Percentiles rank a stretch among this genome's conserved stretches.
Evolutionary conservation across 1,140 invertebrate species (phyloP).

Genomic region (Sminthurinus signatus): DNA sequence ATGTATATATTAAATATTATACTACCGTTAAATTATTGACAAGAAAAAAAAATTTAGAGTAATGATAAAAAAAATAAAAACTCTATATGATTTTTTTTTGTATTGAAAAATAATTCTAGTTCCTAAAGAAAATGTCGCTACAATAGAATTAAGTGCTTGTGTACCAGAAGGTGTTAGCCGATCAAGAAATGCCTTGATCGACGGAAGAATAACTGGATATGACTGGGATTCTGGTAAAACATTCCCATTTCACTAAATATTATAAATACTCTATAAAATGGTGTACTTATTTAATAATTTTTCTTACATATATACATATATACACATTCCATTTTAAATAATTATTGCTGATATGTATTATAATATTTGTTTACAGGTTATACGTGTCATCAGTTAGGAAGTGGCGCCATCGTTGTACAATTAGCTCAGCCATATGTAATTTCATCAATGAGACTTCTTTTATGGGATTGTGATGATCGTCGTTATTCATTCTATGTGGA

Average conservation of each 20-base stretch:
- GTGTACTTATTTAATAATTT: no score
- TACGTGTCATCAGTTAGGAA: slow-evolving; percentile 96
- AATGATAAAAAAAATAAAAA: no score
- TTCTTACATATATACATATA: no score
- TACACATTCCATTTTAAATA: no score
- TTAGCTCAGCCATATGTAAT: slow-evolving; percentile 93
- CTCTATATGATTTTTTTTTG: slow-evolving; percentile 3
- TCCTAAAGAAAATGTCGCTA: slow-evolving; percentile 87
- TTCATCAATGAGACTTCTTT: slow-evolving; percentile 76
- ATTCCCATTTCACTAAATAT: no score
- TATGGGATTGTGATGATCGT: slow-evolving; percentile 98
- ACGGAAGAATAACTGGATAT: slow-evolving; percentile 89
- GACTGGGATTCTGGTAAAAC: slow-evolving; percentile 96
- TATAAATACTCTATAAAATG: no score
- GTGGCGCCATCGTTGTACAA: slow-evolving; percentile 88
- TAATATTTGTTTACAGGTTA: slow-evolving; percentile 59
- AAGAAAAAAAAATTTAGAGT: no score
- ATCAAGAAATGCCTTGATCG: slow-evolving; percentile 86
- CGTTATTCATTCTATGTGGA: slow-evolving; percentile 95
- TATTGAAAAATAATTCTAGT: no score
- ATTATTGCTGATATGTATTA: no score
- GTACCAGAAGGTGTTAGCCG: slow-evolving; percentile 93
- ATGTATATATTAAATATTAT: no score
- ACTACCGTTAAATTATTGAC: no score
- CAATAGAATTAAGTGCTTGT: slow-evolving; percentile 74